Base-by-base conservation (phyloP, 2,797 vertebrate species). In the Molossus alvarezi region DNA sequence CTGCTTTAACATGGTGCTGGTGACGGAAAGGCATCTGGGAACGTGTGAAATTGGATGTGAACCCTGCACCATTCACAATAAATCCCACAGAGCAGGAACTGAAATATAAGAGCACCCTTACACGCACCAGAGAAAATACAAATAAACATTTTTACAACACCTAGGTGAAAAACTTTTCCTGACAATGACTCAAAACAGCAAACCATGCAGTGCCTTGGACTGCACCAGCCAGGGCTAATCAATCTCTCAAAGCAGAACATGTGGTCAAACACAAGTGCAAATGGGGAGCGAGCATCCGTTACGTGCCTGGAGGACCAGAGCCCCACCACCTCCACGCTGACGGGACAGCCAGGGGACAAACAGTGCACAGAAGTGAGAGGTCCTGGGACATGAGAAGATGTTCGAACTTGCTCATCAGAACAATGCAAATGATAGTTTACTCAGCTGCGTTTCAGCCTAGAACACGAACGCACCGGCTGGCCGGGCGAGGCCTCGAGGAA, bases 11-110 rank as follows among this genome's bases (percentile, higher is more conserved):
- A 41, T 9, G 21, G 53, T 4, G 33, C 3, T 7, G 25, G 18
- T 10, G 15, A 29, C 23, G 21, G 1, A 4, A 75, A 0, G 33
- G 41, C 6, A 11, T 0, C 6, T 1, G 21, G 67, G 20, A 55
- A 58, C 21, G 14, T 9, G 48, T 17, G 11, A 57, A 45, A 18
- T 23, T 11, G 25, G 21, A 6, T 5, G 4, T 57, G 23, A 1
- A 23, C 27, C n/a, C 25, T 2, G 23, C 17, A 41, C 53, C 8
- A n/a, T 5, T 45, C 15, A 15, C 3, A 4, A 20, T 1, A 9
- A 27, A 15, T 7, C 17, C 60, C 57, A 14, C 5, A 45, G 15
- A 71, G 3, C 37, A 51, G 41, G 17, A 57, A 65, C 5, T 5
- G 4, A 75, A 13, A n/a, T 2, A 0, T 1, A 58, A 67, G 9